Evolutionary conservation across 2,797 vertebrate genomes (phyloP).

Genomic region (Varecia variegata): DNA sequence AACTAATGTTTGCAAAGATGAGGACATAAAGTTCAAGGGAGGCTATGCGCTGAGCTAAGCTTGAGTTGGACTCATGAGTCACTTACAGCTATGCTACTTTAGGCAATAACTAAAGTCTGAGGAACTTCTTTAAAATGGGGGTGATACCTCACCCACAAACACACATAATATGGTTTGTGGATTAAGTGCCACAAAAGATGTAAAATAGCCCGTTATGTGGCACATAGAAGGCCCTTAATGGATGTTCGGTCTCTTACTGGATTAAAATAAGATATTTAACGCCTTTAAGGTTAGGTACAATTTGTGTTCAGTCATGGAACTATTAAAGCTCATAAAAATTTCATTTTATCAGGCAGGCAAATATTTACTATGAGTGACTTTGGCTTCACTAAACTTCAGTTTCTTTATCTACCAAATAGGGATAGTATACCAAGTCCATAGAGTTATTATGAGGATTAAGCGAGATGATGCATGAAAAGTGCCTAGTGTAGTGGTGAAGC

Average conservation of each 20-base stretch:
- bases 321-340: slow-evolving; percentile 11
- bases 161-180: neutral
- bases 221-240: neutral
- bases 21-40: neutral
- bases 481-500: neutral
- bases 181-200: neutral
- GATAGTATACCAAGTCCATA: neutral
- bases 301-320: slow-evolving; percentile 2
- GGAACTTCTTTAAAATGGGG: slow-evolving; percentile 1
- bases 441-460: neutral
- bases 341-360: neutral
- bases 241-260: neutral
- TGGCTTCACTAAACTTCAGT: neutral
- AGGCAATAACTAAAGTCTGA: neutral
- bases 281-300: neutral
- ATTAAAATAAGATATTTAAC: slow-evolving; percentile 1
- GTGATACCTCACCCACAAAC: neutral
- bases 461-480: neutral
- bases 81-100: neutral
- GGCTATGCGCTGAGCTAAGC: neutral
- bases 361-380: neutral
- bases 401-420: neutral
- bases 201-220: neutral
- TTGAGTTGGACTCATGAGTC: neutral
- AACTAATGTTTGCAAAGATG: neutral